Evolutionary conservation across 1,140 invertebrate species (phyloP), one percentile per base, ranked within the genome.

Genomic region (Aphaenogaster ashmeadi): DNA sequence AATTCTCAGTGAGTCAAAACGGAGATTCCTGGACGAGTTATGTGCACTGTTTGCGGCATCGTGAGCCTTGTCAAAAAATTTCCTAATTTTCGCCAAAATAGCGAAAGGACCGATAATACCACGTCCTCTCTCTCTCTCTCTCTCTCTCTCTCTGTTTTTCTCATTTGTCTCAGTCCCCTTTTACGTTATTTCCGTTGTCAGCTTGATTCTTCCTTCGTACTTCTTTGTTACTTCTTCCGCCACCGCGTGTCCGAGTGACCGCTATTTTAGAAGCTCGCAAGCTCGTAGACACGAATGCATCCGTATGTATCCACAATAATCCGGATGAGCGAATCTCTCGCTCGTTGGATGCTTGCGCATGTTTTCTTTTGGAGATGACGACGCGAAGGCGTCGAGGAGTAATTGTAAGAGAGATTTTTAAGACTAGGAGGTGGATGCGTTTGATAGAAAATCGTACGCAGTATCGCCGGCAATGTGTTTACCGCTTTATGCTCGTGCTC

Each of bases 191-290:
- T 18, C 56, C 27, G 62, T 50, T 36, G 27, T 44, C 84, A 47
- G 71, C 71, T 89, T 87, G 56, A 50, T 78, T 87, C 85, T 89
- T 79, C 52, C 50, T 89, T 64, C 3, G 13, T 75, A 87, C 58
- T 87, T 77, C 87, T 89, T 71, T 58, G 47, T 83, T 21, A 21
- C 62, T 72, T 77, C 41, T 89, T 78, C n/a, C 64, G 33, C 69
- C 54, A 54, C 41, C 54, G 27, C 79, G 74, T 72, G 58, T 86
- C 27, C 52, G 58, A 86, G 56, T 36, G 33, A 72, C 41, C 69
- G 52, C 74, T 33, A 47, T 77, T 86, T 47, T 54, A 81, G 56
- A 87, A 79, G 36, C 67, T 78, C n/a, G 15, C n/a, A 66, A 86
- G 21, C 69, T 47, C 47, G 47, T 89, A 15, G 41, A 74, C 27